Evolutionary conservation across 2,113 vertebrate species (phyloP).

Genomic region (Ochotona curzoniae): DNA sequence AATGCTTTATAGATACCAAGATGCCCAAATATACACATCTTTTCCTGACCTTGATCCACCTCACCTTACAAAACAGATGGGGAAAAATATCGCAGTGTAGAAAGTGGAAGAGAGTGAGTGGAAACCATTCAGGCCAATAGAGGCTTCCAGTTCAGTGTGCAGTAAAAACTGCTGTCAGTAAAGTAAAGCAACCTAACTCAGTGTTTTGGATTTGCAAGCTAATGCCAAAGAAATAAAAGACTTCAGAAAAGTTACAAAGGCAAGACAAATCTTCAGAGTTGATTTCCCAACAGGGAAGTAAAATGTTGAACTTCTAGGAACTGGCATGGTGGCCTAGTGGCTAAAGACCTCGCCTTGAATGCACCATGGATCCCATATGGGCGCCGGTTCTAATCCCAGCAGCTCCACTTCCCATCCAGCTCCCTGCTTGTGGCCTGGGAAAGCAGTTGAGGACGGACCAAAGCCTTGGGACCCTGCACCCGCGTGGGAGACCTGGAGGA

Average conservation of each 20-base stretch:
- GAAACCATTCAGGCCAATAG: background rate
- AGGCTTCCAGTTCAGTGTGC: conserved; percentile 1
- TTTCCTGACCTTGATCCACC: background rate
- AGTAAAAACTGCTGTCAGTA: conserved; percentile 26
- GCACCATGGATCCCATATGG: too few relatives aligned
- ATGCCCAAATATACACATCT: background rate
- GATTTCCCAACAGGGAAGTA: conserved; percentile 17
- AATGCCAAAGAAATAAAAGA: background rate
- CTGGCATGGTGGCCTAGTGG: too few relatives aligned
- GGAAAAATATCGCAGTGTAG: background rate
- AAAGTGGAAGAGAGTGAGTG: background rate
- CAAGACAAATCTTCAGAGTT: background rate
- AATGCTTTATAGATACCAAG: conserved; percentile 23
- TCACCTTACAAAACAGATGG: background rate
- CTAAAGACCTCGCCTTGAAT: too few relatives aligned
- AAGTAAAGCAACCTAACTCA: background rate
- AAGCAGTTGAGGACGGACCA: too few relatives aligned
- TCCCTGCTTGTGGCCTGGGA: too few relatives aligned
- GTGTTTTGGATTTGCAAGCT: background rate
- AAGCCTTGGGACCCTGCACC: too few relatives aligned
- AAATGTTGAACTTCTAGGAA: background rate
- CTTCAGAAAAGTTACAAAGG: background rate
- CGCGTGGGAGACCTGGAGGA: too few relatives aligned
- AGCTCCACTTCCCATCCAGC: too few relatives aligned
- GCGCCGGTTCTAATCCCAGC: too few relatives aligned